phyloP scores from a whole-genome alignment of 2,888 invertebrate genomes.

The Philereme transversata region DNA sequence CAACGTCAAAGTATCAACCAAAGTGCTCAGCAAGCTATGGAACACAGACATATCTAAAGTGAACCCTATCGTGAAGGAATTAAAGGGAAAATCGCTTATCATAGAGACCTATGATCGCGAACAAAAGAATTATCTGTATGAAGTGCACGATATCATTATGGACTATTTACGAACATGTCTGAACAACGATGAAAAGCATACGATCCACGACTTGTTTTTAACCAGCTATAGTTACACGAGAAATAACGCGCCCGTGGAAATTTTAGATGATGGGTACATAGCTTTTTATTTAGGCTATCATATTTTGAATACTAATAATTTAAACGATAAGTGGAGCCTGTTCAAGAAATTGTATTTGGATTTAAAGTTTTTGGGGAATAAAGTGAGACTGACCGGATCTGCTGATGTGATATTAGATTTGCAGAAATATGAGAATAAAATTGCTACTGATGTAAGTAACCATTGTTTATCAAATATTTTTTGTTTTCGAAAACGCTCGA shows the following conservation, averaged over 20 bases:
- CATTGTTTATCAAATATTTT: not conserved
- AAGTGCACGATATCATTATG: constrained; percentile 88
- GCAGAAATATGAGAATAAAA: constrained; percentile 84
- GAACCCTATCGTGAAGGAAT: constrained; percentile 85
- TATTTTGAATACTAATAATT: constrained; percentile 80
- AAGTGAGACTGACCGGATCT: constrained; percentile 86
- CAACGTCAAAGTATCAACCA: constrained; percentile 87
- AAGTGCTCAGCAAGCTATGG: constrained; percentile 78
- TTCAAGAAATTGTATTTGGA: constrained; percentile 86
- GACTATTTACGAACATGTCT: constrained; percentile 83
- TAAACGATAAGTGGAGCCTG: constrained; percentile 69
- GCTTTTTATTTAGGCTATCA: constrained; percentile 89
- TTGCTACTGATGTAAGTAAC: constrained; percentile 79
- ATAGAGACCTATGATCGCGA: constrained; percentile 85
- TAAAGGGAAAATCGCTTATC: constrained; percentile 87
- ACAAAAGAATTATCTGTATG: constrained; percentile 86
- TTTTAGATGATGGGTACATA: constrained; percentile 89
- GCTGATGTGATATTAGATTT: constrained; percentile 88
- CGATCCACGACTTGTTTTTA: constrained; percentile 84
- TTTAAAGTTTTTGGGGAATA: constrained; percentile 88
- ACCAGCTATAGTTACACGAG: constrained; percentile 82
- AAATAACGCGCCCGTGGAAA: constrained; percentile 78
- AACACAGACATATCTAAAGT: constrained; percentile 72
- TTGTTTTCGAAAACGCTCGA: too few species aligned
- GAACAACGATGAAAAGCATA: constrained; percentile 65